Evolutionary conservation across 1,140 invertebrate species (phyloP).

Genomic region (Lepidurus apus): DNA sequence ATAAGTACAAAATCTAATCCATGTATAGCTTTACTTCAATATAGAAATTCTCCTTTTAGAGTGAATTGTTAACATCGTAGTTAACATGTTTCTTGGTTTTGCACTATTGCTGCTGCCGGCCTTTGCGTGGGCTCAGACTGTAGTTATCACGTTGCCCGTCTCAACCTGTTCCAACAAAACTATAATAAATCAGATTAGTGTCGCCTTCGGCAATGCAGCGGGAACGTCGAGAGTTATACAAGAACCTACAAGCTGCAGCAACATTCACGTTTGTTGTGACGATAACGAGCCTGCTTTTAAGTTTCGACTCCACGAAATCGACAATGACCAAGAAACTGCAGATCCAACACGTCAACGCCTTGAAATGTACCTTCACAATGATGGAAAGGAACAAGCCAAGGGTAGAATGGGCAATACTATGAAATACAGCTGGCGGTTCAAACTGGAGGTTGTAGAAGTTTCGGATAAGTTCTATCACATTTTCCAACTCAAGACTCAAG

Average conservation of each 20-base stretch:
- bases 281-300: background rate
- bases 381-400: background rate
- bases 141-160: background rate
- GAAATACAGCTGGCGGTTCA: background rate
- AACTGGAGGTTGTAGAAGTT: background rate
- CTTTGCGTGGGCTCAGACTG: background rate
- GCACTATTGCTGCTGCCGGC: background rate
- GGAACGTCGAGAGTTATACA: background rate
- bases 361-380: background rate
- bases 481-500: conserved; percentile 1
- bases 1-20: background rate
- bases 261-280: background rate
- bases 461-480: background rate
- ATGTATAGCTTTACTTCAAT: background rate
- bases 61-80: background rate
- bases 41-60: background rate
- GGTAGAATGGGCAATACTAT: background rate
- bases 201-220: background rate
- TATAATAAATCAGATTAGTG: background rate
- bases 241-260: background rate
- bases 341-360: background rate
- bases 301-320: background rate
- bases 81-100: background rate
- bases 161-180: background rate
- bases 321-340: background rate